These are phyloP conservation scores for Halyomorpha halys DNA, from an alignment of 1,140 invertebrate genomes.

Conservation along the genomic window DNA sequence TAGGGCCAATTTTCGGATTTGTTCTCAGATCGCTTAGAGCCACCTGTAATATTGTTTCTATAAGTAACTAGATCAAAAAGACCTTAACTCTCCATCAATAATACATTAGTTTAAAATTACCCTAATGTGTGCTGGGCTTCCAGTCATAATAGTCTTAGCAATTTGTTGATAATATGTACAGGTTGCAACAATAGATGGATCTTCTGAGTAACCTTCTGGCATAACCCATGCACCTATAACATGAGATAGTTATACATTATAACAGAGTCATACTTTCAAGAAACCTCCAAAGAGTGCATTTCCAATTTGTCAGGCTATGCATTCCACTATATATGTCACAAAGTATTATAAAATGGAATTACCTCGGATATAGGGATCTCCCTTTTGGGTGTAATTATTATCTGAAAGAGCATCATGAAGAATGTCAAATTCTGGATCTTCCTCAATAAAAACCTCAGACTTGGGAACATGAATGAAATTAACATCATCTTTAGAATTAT, in stretches of 20 bases:
- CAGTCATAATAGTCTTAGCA: slow-evolving; percentile 23
- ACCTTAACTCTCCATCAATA: too few species aligned
- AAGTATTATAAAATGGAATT: not conserved
- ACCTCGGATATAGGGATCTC: slow-evolving; percentile 28
- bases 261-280: too few species aligned
- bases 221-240: slow-evolving; percentile 22
- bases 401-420: slow-evolving; percentile 15
- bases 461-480: slow-evolving; percentile 25
- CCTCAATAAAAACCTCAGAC: slow-evolving; percentile 25
- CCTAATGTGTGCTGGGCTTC: slow-evolving; percentile 22
- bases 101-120: not conserved
- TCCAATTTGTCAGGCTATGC: too few species aligned
- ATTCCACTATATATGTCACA: not conserved
- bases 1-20: slow-evolving; percentile 28
- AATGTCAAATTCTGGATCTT: slow-evolving; percentile 26
- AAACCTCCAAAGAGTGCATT: too few species aligned
- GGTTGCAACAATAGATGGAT: not conserved
- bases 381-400: slow-evolving; percentile 16
- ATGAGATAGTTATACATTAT: not conserved
- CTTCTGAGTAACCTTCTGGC: slow-evolving; percentile 21
- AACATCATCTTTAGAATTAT: slow-evolving; percentile 16
- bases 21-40: slow-evolving; percentile 26
- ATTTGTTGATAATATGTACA: slow-evolving; percentile 22
- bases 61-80: too few species aligned
- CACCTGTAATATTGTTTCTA: slow-evolving; percentile 21